Percentiles rank a stretch among this genome's conserved stretches.
These are phyloP conservation scores for Bufotes viridis DNA, from an alignment of 2,797 vertebrate species.

Conservation along the genomic window DNA sequence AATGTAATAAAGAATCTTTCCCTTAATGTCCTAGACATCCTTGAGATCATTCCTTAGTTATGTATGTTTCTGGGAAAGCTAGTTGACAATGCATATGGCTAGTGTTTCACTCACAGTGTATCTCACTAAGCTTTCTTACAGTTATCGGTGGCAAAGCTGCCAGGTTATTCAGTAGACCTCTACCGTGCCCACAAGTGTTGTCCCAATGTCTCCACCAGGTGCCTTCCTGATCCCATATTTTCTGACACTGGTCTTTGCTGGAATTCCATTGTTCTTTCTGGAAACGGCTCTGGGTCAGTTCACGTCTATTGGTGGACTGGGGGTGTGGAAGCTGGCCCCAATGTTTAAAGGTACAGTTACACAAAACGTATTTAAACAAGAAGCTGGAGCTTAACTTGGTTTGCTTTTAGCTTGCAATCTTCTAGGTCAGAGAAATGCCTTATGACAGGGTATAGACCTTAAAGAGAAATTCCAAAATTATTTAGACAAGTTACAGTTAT, in stretches of 20 bases:
- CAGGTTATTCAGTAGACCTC: background rate
- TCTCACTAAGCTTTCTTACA: background rate
- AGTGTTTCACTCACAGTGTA: background rate
- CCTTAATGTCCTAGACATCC: background rate
- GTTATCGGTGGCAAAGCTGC: too few relatives aligned
- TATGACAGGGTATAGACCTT: too few relatives aligned
- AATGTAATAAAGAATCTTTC: too few relatives aligned
- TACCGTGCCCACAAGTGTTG: background rate
- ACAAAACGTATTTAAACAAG: background rate
- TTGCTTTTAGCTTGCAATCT: too few relatives aligned
- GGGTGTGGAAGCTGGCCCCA: conserved; percentile 89
- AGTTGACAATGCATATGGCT: background rate
- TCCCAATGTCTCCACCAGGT: conserved; percentile 71
- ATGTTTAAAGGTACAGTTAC: conserved; percentile 90
- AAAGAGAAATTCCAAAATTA: too few relatives aligned
- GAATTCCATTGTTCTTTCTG: conserved; percentile 90
- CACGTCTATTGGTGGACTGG: conserved; percentile 86
- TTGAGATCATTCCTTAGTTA: background rate
- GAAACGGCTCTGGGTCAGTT: conserved; percentile 90
- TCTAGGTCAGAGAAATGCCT: too few relatives aligned
- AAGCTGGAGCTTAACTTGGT: background rate
- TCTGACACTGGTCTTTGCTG: conserved; percentile 88
- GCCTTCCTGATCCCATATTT: conserved; percentile 93
- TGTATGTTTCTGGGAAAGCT: background rate
- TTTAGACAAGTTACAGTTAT: too few relatives aligned